A percentile compares a stretch with the other conserved stretches of the same genome.
These are phyloP conservation scores for Geodia barretti DNA, from an alignment of 37 sponge, comb jelly and placozoan genomes.

Conservation along the genomic window DNA sequence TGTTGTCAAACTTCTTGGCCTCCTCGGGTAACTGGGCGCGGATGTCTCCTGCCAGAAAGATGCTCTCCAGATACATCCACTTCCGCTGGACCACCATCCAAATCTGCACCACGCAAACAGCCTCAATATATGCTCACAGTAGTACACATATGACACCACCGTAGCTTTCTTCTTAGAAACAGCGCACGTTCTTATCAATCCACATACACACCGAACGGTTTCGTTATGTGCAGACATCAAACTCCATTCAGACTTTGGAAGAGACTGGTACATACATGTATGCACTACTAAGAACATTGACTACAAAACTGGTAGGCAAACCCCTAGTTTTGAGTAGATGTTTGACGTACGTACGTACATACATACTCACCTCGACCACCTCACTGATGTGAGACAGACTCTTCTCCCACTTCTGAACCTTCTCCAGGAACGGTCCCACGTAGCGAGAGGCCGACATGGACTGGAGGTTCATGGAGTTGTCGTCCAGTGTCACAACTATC, in stretches of 20 bases:
- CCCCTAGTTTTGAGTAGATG: not conserved
- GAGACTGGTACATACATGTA: too few species aligned
- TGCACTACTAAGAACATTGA: not conserved
- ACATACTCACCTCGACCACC: slow-evolving; percentile 88
- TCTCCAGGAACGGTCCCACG: slow-evolving; percentile 95
- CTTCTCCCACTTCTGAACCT: slow-evolving; percentile 99
- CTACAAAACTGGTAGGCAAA: not conserved
- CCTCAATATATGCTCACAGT: not conserved
- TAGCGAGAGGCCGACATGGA: slow-evolving; percentile 99
- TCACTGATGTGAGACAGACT: slow-evolving; percentile 99
- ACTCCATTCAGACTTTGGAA: too few species aligned
- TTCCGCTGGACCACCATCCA: slow-evolving; percentile 99
- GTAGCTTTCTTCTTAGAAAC: too few species aligned
- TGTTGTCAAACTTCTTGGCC: slow-evolving; percentile 98
- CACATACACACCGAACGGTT: not conserved
- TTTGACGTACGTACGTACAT: not conserved
- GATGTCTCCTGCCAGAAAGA: slow-evolving; percentile 99
- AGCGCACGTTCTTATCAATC: too few species aligned
- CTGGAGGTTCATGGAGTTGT: slow-evolving; percentile 99
- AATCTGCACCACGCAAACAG: slow-evolving; percentile 46
- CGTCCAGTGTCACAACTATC: slow-evolving; percentile 93
- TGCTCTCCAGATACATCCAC: slow-evolving; percentile 99
- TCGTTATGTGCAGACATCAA: too few species aligned
- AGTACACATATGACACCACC: too few species aligned
- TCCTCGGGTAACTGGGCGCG: slow-evolving; percentile 97